Percentiles rank a stretch among this genome's conserved stretches.
These are phyloP conservation scores for Drosophila testacea DNA, from an alignment of 2,888 invertebrate genomes.

Conservation along the genomic window DNA sequence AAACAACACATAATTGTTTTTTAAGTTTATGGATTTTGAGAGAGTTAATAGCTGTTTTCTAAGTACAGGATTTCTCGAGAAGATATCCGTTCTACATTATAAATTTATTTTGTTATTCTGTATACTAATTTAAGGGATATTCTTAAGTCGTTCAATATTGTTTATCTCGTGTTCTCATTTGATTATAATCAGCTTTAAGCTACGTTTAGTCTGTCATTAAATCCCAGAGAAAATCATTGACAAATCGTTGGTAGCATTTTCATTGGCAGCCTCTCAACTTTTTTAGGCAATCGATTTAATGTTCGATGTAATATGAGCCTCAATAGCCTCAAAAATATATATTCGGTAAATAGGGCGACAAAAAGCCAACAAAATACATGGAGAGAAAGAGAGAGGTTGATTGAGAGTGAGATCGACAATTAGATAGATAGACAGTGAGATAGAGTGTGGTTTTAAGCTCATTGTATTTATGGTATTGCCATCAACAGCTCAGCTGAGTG, in stretches of 20 bases:
- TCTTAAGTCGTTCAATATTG: not conserved
- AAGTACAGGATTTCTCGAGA: not conserved
- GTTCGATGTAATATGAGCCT: conserved; percentile 56
- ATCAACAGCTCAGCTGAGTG: conserved; percentile 51
- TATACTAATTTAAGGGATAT: not conserved
- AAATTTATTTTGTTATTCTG: no score
- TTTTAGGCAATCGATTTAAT: conserved; percentile 24
- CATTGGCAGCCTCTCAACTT: conserved; percentile 55
- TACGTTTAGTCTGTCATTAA: conserved; percentile 25
- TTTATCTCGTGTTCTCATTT: conserved; percentile 12
- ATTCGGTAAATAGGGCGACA: conserved; percentile 52
- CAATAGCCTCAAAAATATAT: conserved; percentile 10
- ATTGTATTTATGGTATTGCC: conserved; percentile 46
- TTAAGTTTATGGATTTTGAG: not conserved
- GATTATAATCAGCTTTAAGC: conserved; percentile 27
- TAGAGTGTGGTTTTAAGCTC: conserved; percentile 36
- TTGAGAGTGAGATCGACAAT: not conserved
- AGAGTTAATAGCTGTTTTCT: not conserved
- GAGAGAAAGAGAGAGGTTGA: not conserved
- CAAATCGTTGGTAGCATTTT: conserved; percentile 58
- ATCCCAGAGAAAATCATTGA: conserved; percentile 44
- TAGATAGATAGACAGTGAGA: conserved; percentile 8
- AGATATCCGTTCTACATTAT: not conserved
- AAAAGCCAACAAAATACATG: conserved; percentile 22
- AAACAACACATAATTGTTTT: not conserved